phyloP scores from a whole-genome alignment of 2,888 invertebrate species.

The Leucozona laternaria region DNA sequence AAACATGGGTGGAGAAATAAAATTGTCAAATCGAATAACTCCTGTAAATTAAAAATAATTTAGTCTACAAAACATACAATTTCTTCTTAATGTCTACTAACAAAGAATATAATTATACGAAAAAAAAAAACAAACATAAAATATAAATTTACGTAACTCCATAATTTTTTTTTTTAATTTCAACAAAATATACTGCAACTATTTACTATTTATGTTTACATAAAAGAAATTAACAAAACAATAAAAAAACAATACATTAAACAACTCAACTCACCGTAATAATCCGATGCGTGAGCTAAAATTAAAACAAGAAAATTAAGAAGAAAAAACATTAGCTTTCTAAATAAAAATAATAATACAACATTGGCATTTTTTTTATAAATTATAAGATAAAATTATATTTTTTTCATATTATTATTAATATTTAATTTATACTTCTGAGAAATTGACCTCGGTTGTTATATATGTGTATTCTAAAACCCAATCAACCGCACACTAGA shows the following conservation, averaged over 20 bases:
- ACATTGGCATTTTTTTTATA: slow-evolving; percentile 42
- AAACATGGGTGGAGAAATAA: slow-evolving; percentile 78
- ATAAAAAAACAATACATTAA: slow-evolving; percentile 48
- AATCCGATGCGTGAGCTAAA: slow-evolving; percentile 98
- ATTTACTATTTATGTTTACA: slow-evolving; percentile 77
- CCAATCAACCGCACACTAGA: background rate
- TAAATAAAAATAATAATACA: slow-evolving; percentile 17
- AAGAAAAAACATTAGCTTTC: slow-evolving; percentile 72
- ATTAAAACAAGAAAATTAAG: slow-evolving; percentile 80
- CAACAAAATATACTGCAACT: slow-evolving; percentile 84
- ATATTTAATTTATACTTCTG: background rate
- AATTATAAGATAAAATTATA: background rate
- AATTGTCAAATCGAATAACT: slow-evolving; percentile 71
- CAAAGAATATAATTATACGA: slow-evolving; percentile 34
- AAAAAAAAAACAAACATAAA: slow-evolving; percentile 7
- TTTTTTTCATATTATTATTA: background rate
- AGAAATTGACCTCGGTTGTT: slow-evolving; percentile 31
- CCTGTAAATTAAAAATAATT: slow-evolving; percentile 71
- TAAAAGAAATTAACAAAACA: slow-evolving; percentile 24
- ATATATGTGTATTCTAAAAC: background rate
- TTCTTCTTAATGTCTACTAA: slow-evolving; percentile 53
- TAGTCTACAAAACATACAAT: slow-evolving; percentile 56
- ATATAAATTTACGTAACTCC: slow-evolving; percentile 34
- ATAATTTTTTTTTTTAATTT: slow-evolving; percentile 30
- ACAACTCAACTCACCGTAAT: slow-evolving; percentile 96